Base-by-base conservation (phyloP, 1,140 invertebrate species). In the Cyphomyrmex costatus region DNA sequence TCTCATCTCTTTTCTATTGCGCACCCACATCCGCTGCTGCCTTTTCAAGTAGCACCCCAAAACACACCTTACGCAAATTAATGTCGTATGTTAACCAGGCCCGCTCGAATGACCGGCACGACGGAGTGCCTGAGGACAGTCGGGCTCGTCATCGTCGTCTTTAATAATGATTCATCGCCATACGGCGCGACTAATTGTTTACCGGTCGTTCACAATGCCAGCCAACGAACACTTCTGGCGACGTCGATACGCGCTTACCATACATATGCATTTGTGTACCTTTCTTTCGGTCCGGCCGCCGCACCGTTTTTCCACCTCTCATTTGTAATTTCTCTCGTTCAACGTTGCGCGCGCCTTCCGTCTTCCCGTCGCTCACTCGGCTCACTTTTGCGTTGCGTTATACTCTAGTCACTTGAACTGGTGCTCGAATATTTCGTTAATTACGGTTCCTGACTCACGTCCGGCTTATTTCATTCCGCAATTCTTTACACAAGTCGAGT, bases 21-120 rank as follows among this genome's bases (percentile, higher is more conserved):
- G 82, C 90, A 86, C 88, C 88, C 90, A 89, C 90, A 91, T 91
- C 90, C 90, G 90, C 88, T 89, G 90, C 63, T 77, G 82, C 66
- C 82, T 91, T 91, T 86, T 89, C 90, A 90, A 70, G 70, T 76
- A 84, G 86, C 85, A 89, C 79, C 87, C 90, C 79, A 86, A 91
- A 91, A 91, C 88, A 91, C 85, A 88, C 89, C 86, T 91, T 89
- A 91, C 90, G 90, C 90, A 91, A 91, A 91, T 91, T 91, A 91
- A 91, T 87, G 90, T 91, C 85, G 87, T 65, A 87, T 79, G 89
- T 77, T 91, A 89, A 89, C 58, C 53, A 79, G 46, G 83, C 78
- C 70, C 63, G 65, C 63, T 73, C 88, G 61, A 86, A 86, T 65
- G 77, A 88, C 80, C 89, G 77, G 78, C 74, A 85, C 87, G 66